Evolutionary conservation across 2,797 vertebrate genomes (phyloP).

Genomic region (Enteromius fasciolatus): DNA sequence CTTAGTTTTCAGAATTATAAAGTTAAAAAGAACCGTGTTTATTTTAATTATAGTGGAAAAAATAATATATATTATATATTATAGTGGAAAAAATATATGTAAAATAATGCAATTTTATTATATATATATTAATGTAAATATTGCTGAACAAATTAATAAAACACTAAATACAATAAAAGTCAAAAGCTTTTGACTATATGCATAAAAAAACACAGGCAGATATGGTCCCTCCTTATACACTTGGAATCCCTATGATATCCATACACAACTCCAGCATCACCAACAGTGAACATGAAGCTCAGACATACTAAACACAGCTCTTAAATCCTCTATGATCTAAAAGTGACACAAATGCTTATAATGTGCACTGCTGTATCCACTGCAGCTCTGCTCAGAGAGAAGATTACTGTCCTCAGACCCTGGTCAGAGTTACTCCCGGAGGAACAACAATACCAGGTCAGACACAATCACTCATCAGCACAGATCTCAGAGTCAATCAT

Average conservation of each 20-base stretch:
- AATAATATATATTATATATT: too few relatives aligned
- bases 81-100: too few relatives aligned
- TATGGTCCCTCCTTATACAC: neutral
- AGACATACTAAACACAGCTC: neutral
- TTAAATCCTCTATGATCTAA: neutral
- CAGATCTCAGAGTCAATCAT: conserved; percentile 54
- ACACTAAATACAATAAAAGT: neutral
- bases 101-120: neutral
- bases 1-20: neutral
- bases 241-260: neutral
- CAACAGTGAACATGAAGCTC: neutral
- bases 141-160: too few relatives aligned
- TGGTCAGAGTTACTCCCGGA: conserved; percentile 77
- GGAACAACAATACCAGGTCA: conserved; percentile 81
- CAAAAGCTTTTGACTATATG: neutral
- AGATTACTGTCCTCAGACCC: conserved; percentile 79
- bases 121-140: too few relatives aligned
- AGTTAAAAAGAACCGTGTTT: neutral
- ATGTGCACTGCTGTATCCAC: neutral
- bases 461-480: conserved; percentile 77
- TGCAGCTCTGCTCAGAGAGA: conserved; percentile 81
- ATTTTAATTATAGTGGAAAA: too few relatives aligned
- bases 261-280: neutral
- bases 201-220: neutral
- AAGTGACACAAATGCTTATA: neutral